Evolutionary conservation across 2,113 vertebrate genomes (phyloP).

Genomic region (Anseranas semipalmata): DNA sequence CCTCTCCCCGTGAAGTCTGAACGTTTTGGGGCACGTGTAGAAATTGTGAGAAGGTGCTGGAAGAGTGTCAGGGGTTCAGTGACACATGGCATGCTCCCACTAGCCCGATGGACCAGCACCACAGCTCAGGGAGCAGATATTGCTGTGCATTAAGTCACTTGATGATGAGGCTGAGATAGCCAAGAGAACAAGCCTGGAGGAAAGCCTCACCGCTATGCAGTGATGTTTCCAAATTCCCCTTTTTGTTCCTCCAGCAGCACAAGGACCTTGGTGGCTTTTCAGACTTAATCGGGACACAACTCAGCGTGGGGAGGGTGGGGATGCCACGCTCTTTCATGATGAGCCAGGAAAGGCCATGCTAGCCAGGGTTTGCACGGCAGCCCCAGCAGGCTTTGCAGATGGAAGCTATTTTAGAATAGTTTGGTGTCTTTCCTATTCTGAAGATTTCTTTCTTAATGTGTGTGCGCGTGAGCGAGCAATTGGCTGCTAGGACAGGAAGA

Average conservation of each 20-base stretch:
- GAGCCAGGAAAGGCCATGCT: background rate
- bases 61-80: background rate
- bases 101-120: accelerated
- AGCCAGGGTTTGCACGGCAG: background rate
- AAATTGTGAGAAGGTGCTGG: background rate
- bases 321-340: accelerated
- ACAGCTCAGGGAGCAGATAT: background rate
- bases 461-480: background rate
- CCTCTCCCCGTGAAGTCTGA: background rate
- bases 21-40: background rate
- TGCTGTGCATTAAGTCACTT: background rate
- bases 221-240: background rate
- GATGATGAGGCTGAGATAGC: background rate
- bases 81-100: accelerated
- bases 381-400: background rate
- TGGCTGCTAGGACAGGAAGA: background rate
- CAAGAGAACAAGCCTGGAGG: background rate
- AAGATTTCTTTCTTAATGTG: background rate
- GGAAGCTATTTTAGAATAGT: background rate
- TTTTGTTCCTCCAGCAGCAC: background rate
- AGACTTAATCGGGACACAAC: background rate
- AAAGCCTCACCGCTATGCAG: background rate
- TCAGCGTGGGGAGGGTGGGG: background rate
- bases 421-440: background rate
- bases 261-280: background rate